Evolutionary conservation across 2,888 invertebrate species (phyloP), one percentile per base, ranked within the genome.

Genomic region (Macrophya alboannulata): DNA sequence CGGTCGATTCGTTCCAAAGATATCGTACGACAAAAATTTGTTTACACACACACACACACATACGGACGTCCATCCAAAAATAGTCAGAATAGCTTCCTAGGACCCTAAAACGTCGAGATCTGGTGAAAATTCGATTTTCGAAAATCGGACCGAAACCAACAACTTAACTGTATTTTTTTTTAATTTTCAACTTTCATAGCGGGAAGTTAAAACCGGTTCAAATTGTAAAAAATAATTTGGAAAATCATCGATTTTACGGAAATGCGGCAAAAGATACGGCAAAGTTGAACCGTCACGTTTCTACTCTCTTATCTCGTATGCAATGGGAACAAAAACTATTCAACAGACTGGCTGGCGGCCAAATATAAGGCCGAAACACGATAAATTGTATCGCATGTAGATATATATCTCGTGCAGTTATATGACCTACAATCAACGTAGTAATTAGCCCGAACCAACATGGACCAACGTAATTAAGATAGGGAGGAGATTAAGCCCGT

Each of bases 371-470:
- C 5, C 15, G 43, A 74, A 43, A 9, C 5, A 15, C 31, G 17
- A 68, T 68, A 68, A 74, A 74, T 74, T 74, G 43, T 21, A 74
- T 21, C 74, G 31, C 3, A n/a, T n/a, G n/a, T n/a, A n/a, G n/a
- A n/a, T n/a, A n/a, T 25, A 12, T 68, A 37, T 68, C 37, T 68
- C 37, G 17, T 17, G 68, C 6, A 37, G 15, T 37, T 62, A 25
- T 68, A 31, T 12, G 68, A 37, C 68, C 68, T 12, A 17, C 5
- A 68, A 68, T 68, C 68, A 68, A 68, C 68, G 68, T 37, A 17
- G 68, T 37, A 68, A 68, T 37, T 68, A 37, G 68, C 68, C 37
- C 15, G 15, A 8, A 68, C 17, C 37, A 68, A 1, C 37, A 15
- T 68, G 68, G 37, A 37, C 68, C 68, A 17, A 31, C 4, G 68